These are phyloP conservation scores for Lucifuga dentata DNA, from an alignment of 2,113 vertebrate species.

Conservation along the genomic window DNA sequence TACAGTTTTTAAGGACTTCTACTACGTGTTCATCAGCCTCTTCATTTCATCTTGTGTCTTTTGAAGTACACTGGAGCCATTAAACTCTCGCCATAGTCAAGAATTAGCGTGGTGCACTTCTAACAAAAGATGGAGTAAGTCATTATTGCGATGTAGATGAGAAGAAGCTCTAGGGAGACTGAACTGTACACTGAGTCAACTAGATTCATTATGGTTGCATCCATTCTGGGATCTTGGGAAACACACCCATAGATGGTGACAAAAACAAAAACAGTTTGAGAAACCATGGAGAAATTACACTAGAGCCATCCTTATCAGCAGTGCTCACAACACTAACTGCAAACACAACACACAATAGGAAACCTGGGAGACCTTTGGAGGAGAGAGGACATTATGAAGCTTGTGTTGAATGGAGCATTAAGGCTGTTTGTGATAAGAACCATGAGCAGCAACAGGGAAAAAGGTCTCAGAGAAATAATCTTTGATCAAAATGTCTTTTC, in stretches of 20 bases:
- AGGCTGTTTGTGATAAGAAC: slow-evolving; percentile 56
- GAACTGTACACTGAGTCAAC: neutral
- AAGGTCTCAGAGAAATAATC: slow-evolving; percentile 26
- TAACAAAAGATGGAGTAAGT: neutral
- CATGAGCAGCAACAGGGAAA: slow-evolving; percentile 45
- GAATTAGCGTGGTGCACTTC: slow-evolving; percentile 5
- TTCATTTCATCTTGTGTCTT: too few relatives aligned
- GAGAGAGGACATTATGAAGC: slow-evolving; percentile 54
- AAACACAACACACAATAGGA: slow-evolving; percentile 61
- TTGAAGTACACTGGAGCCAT: too few relatives aligned
- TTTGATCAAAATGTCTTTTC: slow-evolving; percentile 51
- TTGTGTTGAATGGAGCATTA: slow-evolving; percentile 52
- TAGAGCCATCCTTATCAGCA: slow-evolving; percentile 67
- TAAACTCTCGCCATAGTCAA: too few relatives aligned
- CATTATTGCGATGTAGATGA: slow-evolving; percentile 18
- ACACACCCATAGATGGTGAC: slow-evolving; percentile 18
- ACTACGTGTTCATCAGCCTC: too few relatives aligned
- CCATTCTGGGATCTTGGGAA: slow-evolving; percentile 31
- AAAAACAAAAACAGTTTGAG: slow-evolving; percentile 50
- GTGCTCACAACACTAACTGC: slow-evolving; percentile 61
- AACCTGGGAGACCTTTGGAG: too few relatives aligned
- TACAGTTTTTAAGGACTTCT: too few relatives aligned
- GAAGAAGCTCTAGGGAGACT: slow-evolving; percentile 20
- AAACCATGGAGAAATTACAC: slow-evolving; percentile 56
- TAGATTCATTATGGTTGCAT: slow-evolving; percentile 21